Evolutionary conservation across 1,140 invertebrate genomes (phyloP), one percentile per base, ranked within the genome.

Genomic region (Dufourea novaeangliae): DNA sequence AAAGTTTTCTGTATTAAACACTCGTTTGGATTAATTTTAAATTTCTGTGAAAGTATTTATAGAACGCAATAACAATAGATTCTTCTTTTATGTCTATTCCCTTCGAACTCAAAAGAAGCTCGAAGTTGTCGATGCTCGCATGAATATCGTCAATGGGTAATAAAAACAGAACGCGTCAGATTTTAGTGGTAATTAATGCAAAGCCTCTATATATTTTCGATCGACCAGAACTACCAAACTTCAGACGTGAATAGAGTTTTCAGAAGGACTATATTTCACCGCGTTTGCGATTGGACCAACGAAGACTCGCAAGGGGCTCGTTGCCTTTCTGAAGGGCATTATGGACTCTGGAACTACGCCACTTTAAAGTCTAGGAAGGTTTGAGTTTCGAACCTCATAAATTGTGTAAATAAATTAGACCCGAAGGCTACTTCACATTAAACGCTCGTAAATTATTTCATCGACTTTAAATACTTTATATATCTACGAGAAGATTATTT

Each of bases 371-470:
- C 72, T 8, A 3, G n/a, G 27, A 59, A 27, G 34, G 37, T 67
- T 46, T 44, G 39, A 75, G 52, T 68, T 68, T 57, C 34, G 39
- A 68, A 57, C 52, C 37, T 34, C 63, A 14, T 68, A 75, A 68
- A 75, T 75, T 44, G 37, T 57, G 63, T 57, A 68, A 75, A 75
- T 75, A 75, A 75, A 75, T 75, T 75, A 67, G 29, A 34, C n/a
- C 20, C 32, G 14, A n/a, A 37, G 17, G 8, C 34, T 20, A 37
- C 20, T 37, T 44, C 37, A 37, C n/a, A 37, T 27, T 10, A 34
- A 10, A 12, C 20, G 4, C 1, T 54, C 11, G 25, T 41, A 27
- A 10, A 56, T 27, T 14, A 27, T 50, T 56, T 56, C 7, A 1
- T 11, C 50, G n/a, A 52, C 14, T 12, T 27, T 25, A 14, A 27